Base-by-base conservation (phyloP, 2,888 invertebrate genomes). In the Hirudinaria manillensis region DNA sequence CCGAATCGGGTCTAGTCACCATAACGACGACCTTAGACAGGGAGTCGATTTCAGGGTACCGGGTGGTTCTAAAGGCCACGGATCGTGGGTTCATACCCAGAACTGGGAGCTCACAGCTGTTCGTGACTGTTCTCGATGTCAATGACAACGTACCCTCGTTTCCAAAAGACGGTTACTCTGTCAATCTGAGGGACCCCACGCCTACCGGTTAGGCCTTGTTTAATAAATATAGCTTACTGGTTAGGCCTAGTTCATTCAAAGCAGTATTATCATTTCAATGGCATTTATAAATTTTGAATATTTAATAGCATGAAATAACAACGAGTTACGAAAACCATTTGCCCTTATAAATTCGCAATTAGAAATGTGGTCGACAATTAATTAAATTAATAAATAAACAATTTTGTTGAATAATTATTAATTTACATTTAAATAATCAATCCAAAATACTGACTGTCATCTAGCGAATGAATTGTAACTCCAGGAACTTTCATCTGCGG, bases 91-190 rank as follows among this genome's bases (percentile, higher is more conserved):
- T 80, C 29, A 76, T 82, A n/a, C 81, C 82, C 24, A 77, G 77
- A 76, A 95, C 94, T 3, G 94, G 95, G 72, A 92, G 94, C 3
- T 95, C 95, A 56, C 91, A 92, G 71, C 81, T 97, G 1, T 90
- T 90, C 82, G 91, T 97, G 76, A 88, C 92, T 74, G 94, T 97
- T 13, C 91, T 93, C 86, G 97, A 97, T 85, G 91, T 93, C 76
- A 96, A 97, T 85, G 96, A 96, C 84, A 93, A 95, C 84, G 90
- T 90, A 80, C 96, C 96, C 0, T 90, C 91, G 81, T 96, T 96
- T 45, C 38, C 29, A 3, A 56, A 56, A 67, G 78, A 80, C 3
- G 77, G 79, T 78, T 93, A 92, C 83, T 90, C 90, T 80, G 90
- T 93, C 27, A 90, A 91, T 80, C 90, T 95, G 75, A 91, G 93